Percentiles rank a stretch among this genome's conserved stretches.
These are phyloP conservation scores for Caenorhabditis wallacei DNA, from an alignment of 2,888 invertebrate species.

Conservation along the genomic window DNA sequence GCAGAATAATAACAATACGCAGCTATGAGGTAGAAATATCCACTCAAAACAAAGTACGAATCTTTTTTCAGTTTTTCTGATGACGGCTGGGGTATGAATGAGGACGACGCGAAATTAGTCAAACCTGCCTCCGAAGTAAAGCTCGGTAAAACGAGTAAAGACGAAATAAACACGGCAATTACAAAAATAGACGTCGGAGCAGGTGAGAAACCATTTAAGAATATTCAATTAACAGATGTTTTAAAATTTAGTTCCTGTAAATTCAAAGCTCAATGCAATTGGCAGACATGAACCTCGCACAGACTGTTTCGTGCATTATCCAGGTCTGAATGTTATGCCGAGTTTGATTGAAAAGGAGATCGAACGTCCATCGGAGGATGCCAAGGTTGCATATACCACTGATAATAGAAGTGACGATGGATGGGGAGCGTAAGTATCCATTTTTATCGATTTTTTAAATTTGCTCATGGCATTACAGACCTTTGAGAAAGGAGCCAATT, in stretches of 20 bases:
- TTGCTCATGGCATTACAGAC: neutral
- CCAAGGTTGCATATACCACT: neutral
- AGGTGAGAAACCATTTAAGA: no score
- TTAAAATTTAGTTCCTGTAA: no score
- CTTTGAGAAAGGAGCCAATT: neutral
- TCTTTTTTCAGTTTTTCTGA: constrained; percentile 43
- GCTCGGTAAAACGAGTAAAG: no score
- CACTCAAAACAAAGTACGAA: neutral
- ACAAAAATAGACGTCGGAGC: no score
- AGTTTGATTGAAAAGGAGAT: neutral
- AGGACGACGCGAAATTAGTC: constrained; percentile 21
- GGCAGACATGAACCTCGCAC: no score
- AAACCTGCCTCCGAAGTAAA: neutral
- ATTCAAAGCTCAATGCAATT: no score
- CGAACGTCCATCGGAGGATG: neutral
- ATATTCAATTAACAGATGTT: no score
- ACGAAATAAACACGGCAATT: no score
- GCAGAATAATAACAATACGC: neutral
- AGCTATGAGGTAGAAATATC: constrained; percentile 21
- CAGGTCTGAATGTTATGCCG: no score
- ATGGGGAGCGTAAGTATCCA: constrained; percentile 25
- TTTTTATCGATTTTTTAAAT: neutral
- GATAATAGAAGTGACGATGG: constrained; percentile 28
- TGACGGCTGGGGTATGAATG: constrained; percentile 45
- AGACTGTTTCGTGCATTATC: no score